Base-by-base conservation (phyloP, 2,888 invertebrate genomes). In the Drosophila anceps region DNA sequence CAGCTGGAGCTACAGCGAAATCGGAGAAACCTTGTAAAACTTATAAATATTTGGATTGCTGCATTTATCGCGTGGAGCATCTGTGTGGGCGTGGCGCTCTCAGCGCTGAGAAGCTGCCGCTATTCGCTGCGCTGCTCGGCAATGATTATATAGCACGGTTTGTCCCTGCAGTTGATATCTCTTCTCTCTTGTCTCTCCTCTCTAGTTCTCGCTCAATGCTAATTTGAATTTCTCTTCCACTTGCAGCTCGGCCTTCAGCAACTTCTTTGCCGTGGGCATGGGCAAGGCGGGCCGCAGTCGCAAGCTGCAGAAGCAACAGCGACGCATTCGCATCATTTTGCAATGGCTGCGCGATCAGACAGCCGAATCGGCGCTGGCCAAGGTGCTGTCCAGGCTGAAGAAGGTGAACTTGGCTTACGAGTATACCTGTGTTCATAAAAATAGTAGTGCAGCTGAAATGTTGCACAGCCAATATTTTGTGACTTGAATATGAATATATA, bases 101-200 rank as follows among this genome's bases (percentile, higher is more conserved):
- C 35, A 94, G 95, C 71, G 94, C 94, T 76, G 94, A 95, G 18
- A 93, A 96, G 72, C 91, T 98, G 55, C 97, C 98, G 0, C 91
- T 98, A 27, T 94, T 98, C 73, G 97, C 97, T 0, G 96, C 96
- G 1, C 91, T 98, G 39, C 93, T 98, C 9, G 98, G 98, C 1
- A 98, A 98, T 93, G 98, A 98, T 93, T 98, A 96, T 93, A 95
- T 98, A 10, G 94, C 95, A 43, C 94, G 94, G 78, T 80, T 8
- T 29, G 60, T 67, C 2, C 12, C 9, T 13, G 12, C 1, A 24
- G 1, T 7, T 12, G 0, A 12, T 6, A 20, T 9, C 13, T 7
- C 15, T 37, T 13, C 24, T 15, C 8, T 15, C 13, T 24, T 15
- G 3, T 8, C 8, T 15, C 8, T 15, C 13, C 15, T 15, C 3